Evolutionary conservation across 1,140 invertebrate species (phyloP), one percentile per base, ranked within the genome.

Genomic region (Drosophila sechellia): DNA sequence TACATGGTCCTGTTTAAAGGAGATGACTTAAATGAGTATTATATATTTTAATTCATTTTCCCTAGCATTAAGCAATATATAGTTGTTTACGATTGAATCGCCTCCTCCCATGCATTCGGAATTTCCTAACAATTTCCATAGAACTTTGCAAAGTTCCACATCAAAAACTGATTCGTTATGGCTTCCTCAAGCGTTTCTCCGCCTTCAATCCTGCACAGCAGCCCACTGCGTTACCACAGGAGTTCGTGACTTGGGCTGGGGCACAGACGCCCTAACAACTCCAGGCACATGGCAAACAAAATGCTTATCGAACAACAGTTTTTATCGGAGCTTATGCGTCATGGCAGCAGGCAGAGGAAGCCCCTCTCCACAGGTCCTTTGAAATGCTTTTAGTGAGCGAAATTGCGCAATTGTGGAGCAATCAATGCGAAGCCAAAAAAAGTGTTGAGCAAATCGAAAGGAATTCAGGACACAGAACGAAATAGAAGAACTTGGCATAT

Each of bases 321-420:
- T 87, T 83, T 83, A 86, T 87, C 84, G 83, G 59, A 65, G 84
- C 84, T 87, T 89, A 83, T 89, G 43, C 63, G 79, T 63, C 84
- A 89, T 87, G 84, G 66, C 76, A 87, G 66, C 71, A 39, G 59
- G 37, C 58, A 37, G 31, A 63, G 34, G 65, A 80, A 76, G 71
- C 80, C 68, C 77, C 69, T 50, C 55, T 65, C 63, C 63, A 25
- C 58, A 65, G 60, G 42, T 59, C 40, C 66, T 81, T 49, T 53
- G 52, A 63, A 58, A 79, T 79, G 79, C 83, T 87, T 83, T 83
- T 71, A 87, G 70, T 54, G 45, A 77, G 75, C 58, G 59, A 78
- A 90, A 90, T 89, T 90, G 85, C 85, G 77, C 85, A 89, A 89
- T 89, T 89, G 77, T 76, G 60, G 61, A 69, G 84, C 79, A 89